A percentile compares a stretch with the other conserved stretches of the same genome.
Evolutionary conservation across 2,888 invertebrate species (phyloP).

Genomic region (Agonopterix alstromeriana): DNA sequence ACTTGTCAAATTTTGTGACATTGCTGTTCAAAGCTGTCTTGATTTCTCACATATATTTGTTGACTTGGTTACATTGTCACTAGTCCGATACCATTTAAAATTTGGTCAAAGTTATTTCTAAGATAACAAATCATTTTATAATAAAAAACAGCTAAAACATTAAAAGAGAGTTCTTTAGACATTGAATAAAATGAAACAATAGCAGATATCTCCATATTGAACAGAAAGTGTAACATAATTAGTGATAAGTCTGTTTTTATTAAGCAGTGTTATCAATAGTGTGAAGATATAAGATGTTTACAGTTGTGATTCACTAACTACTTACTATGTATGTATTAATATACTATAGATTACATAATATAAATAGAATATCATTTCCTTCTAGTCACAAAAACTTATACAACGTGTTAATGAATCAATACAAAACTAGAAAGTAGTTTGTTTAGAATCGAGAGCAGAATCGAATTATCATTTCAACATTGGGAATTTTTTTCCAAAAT

Average conservation of each 20-base stretch:
- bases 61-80: slow-evolving; percentile 1
- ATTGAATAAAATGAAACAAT: slow-evolving; percentile 3
- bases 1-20: slow-evolving; percentile 54
- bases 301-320: slow-evolving; percentile 35
- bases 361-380: neutral
- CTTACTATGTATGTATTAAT: slow-evolving; percentile 19
- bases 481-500: too few relatives aligned
- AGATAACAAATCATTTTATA: neutral
- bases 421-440: too few relatives aligned
- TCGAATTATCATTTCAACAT: too few relatives aligned
- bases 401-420: too few relatives aligned
- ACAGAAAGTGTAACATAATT: slow-evolving; percentile 13
- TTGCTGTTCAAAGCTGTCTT: slow-evolving; percentile 35
- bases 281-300: slow-evolving; percentile 42
- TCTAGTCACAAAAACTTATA: neutral
- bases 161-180: neutral
- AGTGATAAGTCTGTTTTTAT: slow-evolving; percentile 42
- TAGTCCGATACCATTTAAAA: neutral
- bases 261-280: slow-evolving; percentile 48
- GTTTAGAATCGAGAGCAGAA: too few relatives aligned
- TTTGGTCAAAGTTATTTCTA: neutral
- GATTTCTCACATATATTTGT: slow-evolving; percentile 32
- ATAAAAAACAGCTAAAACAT: neutral
- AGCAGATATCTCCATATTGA: slow-evolving; percentile 3
- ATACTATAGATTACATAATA: slow-evolving; percentile 15